Evolutionary conservation across 2,888 invertebrate species (phyloP).

Genomic region (Epinotia ramella): DNA sequence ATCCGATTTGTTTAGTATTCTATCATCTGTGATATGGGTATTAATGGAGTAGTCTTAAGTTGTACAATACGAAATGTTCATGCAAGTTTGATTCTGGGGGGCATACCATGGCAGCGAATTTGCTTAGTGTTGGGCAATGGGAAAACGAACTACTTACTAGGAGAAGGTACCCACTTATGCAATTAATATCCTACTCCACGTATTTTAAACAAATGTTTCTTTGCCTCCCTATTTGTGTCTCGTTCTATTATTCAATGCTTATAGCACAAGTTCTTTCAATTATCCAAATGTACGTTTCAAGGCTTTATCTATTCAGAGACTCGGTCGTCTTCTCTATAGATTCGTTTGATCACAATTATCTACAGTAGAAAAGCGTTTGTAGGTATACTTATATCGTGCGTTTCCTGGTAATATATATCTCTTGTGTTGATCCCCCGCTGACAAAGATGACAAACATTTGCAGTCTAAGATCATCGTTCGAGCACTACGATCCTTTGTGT

Average conservation of each 20-base stretch:
- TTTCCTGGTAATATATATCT: neutral
- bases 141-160: too few relatives aligned
- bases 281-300: neutral
- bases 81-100: too few relatives aligned
- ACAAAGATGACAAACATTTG: conserved; percentile 3
- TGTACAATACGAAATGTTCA: too few relatives aligned
- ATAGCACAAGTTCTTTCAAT: neutral
- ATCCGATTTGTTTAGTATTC: too few relatives aligned
- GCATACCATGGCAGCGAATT: too few relatives aligned
- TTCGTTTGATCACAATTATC: neutral
- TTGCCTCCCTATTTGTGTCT: neutral
- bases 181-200: neutral
- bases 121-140: too few relatives aligned
- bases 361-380: neutral
- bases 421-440: neutral
- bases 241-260: neutral
- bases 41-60: too few relatives aligned
- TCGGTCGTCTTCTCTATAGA: neutral
- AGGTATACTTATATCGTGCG: neutral
- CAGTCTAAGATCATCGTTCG: neutral
- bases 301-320: neutral
- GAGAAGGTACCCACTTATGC: too few relatives aligned
- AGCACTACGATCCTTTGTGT: neutral
- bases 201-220: neutral
- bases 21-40: too few relatives aligned